These are phyloP conservation scores for Ciconia nigra DNA, from an alignment of 2,797 vertebrate genomes.

Conservation along the genomic window DNA sequence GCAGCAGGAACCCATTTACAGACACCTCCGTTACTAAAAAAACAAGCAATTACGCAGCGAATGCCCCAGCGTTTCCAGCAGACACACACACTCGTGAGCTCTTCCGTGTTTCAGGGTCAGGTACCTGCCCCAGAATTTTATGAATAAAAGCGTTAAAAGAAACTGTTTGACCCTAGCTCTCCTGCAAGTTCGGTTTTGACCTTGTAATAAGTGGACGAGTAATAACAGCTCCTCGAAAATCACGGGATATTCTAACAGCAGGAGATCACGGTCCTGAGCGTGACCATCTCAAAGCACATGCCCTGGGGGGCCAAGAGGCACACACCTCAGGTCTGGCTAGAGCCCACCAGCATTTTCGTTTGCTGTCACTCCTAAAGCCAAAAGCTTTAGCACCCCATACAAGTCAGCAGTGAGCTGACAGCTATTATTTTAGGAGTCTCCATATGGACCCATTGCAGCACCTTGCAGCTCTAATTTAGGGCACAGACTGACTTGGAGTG, in stretches of 20 bases:
- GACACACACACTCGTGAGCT: fast-evolving
- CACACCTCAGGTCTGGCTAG: neutral
- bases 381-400: slow-evolving; percentile 4
- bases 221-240: neutral
- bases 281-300: fast-evolving
- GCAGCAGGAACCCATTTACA: neutral
- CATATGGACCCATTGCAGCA: slow-evolving; percentile 45
- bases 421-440: slow-evolving; percentile 56
- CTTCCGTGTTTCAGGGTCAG: fast-evolving
- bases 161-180: neutral
- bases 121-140: neutral
- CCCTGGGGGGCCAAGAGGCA: neutral
- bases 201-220: fast-evolving
- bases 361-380: neutral
- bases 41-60: fast-evolving
- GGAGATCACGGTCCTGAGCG: fast-evolving
- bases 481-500: neutral
- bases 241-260: fast-evolving
- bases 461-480: slow-evolving; percentile 38
- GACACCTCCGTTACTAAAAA: neutral
- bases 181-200: neutral
- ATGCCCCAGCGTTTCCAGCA: neutral
- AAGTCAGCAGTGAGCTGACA: slow-evolving; percentile 28
- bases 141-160: neutral
- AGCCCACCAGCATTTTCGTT: neutral